Conservation (phyloP, 23 tunicate species). For the Styela clava region DNA sequence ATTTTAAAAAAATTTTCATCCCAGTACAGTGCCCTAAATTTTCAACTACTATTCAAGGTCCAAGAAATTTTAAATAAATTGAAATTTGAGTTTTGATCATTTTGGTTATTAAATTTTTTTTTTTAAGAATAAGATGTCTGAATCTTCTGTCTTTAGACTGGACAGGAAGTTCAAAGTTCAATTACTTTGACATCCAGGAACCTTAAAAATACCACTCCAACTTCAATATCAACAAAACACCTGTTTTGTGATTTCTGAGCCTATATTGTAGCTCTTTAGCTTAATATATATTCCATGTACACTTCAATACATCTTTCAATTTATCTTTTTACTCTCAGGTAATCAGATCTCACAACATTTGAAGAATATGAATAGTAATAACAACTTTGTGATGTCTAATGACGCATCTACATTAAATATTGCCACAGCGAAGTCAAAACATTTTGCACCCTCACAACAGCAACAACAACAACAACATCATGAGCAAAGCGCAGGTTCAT, state of each 20-base stretch:
- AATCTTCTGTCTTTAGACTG: too few species aligned
- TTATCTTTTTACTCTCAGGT: conserved; percentile 11
- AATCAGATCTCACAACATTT: background rate
- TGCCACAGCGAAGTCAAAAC: background rate
- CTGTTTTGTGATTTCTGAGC: background rate
- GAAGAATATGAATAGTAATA: conserved; percentile 8
- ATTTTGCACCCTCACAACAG: background rate
- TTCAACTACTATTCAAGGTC: too few species aligned
- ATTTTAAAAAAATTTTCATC: background rate
- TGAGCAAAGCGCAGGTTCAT: background rate
- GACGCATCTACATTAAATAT: background rate
- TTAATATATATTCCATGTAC: background rate
- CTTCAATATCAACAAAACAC: background rate
- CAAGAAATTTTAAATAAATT: too few species aligned
- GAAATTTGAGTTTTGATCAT: too few species aligned
- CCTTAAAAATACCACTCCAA: too few species aligned
- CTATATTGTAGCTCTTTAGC: background rate
- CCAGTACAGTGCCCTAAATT: too few species aligned
- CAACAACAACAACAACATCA: background rate
- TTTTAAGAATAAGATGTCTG: too few species aligned
- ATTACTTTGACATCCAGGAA: too few species aligned
- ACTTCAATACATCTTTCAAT: too few species aligned
- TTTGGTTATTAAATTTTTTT: too few species aligned
- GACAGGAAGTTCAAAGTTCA: too few species aligned
- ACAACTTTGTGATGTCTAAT: conserved; percentile 4